Evolutionary conservation across 2,113 vertebrate genomes (phyloP).

Genomic region (Crotophaga sulcirostris): DNA sequence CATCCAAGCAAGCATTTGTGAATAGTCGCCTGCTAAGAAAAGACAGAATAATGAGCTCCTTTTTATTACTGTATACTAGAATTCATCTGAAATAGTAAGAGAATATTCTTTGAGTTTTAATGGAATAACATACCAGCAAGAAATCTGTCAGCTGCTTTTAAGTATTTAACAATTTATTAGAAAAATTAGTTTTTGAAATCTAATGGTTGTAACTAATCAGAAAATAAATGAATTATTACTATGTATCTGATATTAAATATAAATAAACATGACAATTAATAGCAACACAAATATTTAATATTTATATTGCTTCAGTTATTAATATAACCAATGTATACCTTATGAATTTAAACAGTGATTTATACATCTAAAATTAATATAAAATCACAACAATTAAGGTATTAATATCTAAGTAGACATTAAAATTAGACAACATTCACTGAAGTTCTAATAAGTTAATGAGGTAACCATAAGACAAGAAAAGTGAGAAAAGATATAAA

Average conservation of each 20-base stretch:
- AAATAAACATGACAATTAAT: background rate
- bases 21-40: slow-evolving; percentile 83
- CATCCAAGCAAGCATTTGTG: slow-evolving; percentile 92
- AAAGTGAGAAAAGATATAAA: background rate
- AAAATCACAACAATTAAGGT: background rate
- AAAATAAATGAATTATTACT: background rate
- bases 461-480: background rate
- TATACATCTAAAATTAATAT: background rate
- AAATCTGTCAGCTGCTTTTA: background rate
- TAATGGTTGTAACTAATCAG: background rate
- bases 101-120: background rate
- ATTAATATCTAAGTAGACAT: background rate
- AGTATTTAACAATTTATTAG: background rate
- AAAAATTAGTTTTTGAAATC: background rate
- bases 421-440: background rate
- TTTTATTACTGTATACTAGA: background rate
- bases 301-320: background rate
- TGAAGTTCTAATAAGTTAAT: background rate
- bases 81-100: background rate
- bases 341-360: background rate
- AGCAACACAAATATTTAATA: background rate
- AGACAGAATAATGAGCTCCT: background rate
- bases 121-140: no score
- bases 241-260: background rate
- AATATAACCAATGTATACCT: background rate